These are phyloP conservation scores for Acronicta alni DNA, from an alignment of 2,888 invertebrate genomes.

Conservation along the genomic window DNA sequence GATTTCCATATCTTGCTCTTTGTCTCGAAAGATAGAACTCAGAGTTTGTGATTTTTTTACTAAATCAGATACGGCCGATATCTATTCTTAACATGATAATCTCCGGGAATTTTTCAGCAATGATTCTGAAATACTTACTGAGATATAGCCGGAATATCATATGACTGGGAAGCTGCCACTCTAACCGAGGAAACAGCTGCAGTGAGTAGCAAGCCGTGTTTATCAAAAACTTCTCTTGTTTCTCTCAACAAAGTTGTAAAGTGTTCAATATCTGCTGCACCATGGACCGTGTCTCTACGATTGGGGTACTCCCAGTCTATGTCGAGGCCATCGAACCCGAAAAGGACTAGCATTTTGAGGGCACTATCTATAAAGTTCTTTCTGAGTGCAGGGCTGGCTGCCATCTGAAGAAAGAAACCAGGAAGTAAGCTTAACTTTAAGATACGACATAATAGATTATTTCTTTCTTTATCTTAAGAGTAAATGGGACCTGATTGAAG, in stretches of 20 bases:
- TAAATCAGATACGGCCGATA: too few relatives aligned
- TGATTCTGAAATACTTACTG: constrained; percentile 70
- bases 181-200: constrained; percentile 90
- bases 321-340: constrained; percentile 92
- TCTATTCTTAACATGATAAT: too few relatives aligned
- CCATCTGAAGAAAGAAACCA: constrained; percentile 69
- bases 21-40: too few relatives aligned
- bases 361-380: constrained; percentile 89
- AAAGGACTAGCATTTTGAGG: constrained; percentile 83
- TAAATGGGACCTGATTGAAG: too few relatives aligned
- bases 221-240: constrained; percentile 86
- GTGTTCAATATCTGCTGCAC: constrained; percentile 82
- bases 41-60: too few relatives aligned
- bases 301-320: constrained; percentile 93
- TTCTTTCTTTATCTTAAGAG: too few relatives aligned
- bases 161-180: constrained; percentile 85
- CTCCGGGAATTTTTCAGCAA: too few relatives aligned
- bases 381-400: constrained; percentile 77
- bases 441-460: too few relatives aligned
- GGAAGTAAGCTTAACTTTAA: too few relatives aligned
- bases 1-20: too few relatives aligned
- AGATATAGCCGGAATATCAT: constrained; percentile 89
- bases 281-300: constrained; percentile 85
- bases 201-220: constrained; percentile 85
- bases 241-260: constrained; percentile 88